Evolutionary conservation across 2,113 vertebrate species (phyloP).

Genomic region (Pygathrix nemaeus): DNA sequence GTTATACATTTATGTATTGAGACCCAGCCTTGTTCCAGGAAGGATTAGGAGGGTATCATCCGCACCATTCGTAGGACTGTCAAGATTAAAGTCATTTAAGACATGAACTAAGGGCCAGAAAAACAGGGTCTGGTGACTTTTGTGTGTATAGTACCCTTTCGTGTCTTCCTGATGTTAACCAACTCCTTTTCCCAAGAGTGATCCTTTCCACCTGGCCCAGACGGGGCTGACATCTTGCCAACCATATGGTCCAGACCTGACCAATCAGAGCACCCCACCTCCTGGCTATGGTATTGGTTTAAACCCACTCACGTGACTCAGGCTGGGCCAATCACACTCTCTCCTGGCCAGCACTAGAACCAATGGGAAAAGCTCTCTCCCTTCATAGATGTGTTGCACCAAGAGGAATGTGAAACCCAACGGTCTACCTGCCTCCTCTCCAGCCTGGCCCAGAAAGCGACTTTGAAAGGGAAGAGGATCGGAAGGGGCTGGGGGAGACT

Average conservation of each 20-base stretch:
- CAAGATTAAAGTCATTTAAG: neutral
- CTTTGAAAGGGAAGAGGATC: too few relatives aligned
- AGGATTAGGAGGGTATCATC: neutral
- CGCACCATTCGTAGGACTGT: rapidly evolving
- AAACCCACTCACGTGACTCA: neutral
- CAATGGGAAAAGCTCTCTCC: neutral
- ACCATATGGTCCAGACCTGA: neutral
- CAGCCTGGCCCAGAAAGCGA: too few relatives aligned
- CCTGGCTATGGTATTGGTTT: neutral
- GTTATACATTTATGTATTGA: rapidly evolving
- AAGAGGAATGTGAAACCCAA: rapidly evolving
- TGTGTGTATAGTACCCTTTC: neutral
- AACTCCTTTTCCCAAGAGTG: rapidly evolving
- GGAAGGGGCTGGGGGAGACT: too few relatives aligned
- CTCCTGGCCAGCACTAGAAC: neutral
- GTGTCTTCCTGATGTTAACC: too few relatives aligned
- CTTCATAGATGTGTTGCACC: neutral
- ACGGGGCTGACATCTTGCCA: rapidly evolving
- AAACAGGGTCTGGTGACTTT: neutral
- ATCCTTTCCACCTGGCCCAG: rapidly evolving
- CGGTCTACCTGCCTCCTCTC: too few relatives aligned
- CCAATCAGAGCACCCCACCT: neutral
- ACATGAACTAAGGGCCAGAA: neutral
- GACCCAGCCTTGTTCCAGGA: neutral
- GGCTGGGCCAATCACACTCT: neutral